Evolutionary conservation across 1,140 invertebrate genomes (phyloP), one percentile per base, ranked within the genome.

Genomic region (Cherax quadricarinatus): DNA sequence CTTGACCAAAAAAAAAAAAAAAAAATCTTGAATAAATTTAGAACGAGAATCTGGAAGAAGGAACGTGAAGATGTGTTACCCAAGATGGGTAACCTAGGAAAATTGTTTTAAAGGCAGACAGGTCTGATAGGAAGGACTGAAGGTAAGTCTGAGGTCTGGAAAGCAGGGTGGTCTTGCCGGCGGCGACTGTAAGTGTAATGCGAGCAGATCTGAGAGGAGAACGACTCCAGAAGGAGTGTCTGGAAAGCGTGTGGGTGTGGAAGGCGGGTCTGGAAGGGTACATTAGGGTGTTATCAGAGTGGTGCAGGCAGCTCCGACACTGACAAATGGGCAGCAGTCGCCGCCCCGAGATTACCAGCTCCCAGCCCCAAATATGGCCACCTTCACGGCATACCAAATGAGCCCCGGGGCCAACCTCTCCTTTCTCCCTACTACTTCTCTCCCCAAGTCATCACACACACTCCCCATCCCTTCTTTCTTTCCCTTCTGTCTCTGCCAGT

Each of bases 281-380:
- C 89, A 91, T 91, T 91, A 86, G 89, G 84, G 82, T 86, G 89
- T 91, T 91, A 91, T 91, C 89, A 91, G 89, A 80, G 83, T 83
- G 82, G 70, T 91, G 80, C 89, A 91, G 89, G 83, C 89, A 24
- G 83, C n/a, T 83, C 83, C 70, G 89, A 91, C 89, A 91, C 89
- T 91, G 89, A 91, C 89, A 91, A 91, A 86, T 91, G 82, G 70
- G 30, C 79, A 60, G n/a, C 30, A 60, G 80, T 81, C 80, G 78
- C 18, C 57, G 62, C 79, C 80, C 80, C 88, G n/a, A 81, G 79
- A 73, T 89, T 83, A 83, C 88, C 88, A 70, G 21, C 57, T 30
- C 30, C 53, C 62, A 24, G 18, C 48, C 30, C 70, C 70, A 21
- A n/a, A 51, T 70, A 48, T 18, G 30, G 24, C 60, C 30, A 9